Base-by-base conservation (phyloP, 2,113 vertebrate species). In the Leptobrachium ailaonicum region DNA sequence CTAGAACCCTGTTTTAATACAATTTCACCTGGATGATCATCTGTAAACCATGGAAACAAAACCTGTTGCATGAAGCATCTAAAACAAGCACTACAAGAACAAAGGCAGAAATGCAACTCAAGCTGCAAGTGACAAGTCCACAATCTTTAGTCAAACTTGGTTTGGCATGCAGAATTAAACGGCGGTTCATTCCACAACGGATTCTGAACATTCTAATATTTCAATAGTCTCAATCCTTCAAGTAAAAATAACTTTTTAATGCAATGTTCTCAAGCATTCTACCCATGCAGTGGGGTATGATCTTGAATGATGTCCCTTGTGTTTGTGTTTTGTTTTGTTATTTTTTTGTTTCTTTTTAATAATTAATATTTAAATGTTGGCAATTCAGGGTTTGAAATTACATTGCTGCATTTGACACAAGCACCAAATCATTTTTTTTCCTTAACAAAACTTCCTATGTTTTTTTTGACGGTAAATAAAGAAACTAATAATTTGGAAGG, bases 1-100 rank as follows among this genome's bases (percentile, higher is more conserved):
- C 85, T 89, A 92, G 90, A 90, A 92, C 87, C 83, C 87, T 92
- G 82, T 84, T 87, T 84, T 92, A 90, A 90, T 81, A 68, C 72
- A 82, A 83, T 82, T 82, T 76, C 83, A 79, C 69, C 82, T 86
- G 87, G 86, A 78, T 87, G 86, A 75, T 82, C 64, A 83, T 44
- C 20, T 43, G 41, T 67, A 10, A 13, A 45, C 42, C 12, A 42
- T 44, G 85, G 71, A 85, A 85, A 86, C 89, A 32, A 32, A 32
- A 32, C 83, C 82, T 82, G 83, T 83, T 89, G 88, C 87, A 87
- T 84, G 86, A 87, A 88, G 85, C 66, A 82, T 84, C 86, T 90
- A 89, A 82, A 83, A 86, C 85, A 88, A 91, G 88, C 88, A 86
- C 86, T 83, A 85, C 62, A 58, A 68, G 88, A 87, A 85, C 85